Evolutionary conservation across 2,888 invertebrate species (phyloP), one percentile per base, ranked within the genome.

Genomic region (Orchestes rusci): DNA sequence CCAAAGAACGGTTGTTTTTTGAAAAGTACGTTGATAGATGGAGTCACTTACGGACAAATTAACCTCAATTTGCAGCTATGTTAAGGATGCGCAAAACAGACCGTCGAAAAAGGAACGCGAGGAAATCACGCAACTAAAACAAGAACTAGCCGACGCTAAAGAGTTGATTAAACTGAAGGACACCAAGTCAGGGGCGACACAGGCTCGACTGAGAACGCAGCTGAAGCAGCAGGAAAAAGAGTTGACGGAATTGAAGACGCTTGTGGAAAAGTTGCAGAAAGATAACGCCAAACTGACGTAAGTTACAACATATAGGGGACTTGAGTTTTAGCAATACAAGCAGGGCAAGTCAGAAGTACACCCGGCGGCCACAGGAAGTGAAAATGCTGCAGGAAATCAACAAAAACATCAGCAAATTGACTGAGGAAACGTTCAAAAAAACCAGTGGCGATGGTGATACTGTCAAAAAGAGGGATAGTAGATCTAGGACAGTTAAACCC

Each of bases 371-470:
- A 30, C 72, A 76, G n/a, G 85, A 84, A 51, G 77, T 81, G 20
- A 84, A 80, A 70, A 79, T 84, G 65, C 71, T 87, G 49, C 80
- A 84, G 57, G 80, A 83, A 65, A 85, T 88, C 20, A 87, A 83
- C 60, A 79, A 79, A 48, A 75, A 76, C 52, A 64, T 80, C 31
- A 39, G 51, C 3, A 70, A 73, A 51, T 55, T 76, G 30, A 63
- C 65, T 4, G 55, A 62, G 41, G 57, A 61, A 49, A 56, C 59
- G 13, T 51, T 58, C 27, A 59, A 53, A 34, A 57, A 55, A n/a
- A 45, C 39, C 3, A 33, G 16, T 12, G 45, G 39, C 2, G 20
- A 19, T 41, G 37, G 43, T 27, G 30, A 39, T 31, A 17, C 5
- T 23, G 23, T 10, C 23, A 23, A 23, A 23, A 10, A 23, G n/a